Conservation (phyloP, 37 sponge, comb jelly and placozoan genomes). For the Axinella damicornis region DNA sequence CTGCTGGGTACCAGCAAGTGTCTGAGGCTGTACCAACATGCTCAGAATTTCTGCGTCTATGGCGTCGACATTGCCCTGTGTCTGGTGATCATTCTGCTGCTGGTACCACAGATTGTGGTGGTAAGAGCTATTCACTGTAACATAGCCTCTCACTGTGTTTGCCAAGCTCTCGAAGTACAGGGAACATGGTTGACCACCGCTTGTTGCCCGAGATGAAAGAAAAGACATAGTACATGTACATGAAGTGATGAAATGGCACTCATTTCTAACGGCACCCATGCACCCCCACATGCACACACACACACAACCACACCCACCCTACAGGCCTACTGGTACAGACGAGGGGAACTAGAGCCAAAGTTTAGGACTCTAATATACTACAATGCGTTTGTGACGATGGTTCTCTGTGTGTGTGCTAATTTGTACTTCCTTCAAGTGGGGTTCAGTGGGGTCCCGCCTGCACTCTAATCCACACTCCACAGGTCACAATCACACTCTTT, state of each 20-base stretch:
- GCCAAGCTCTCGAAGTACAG: no score
- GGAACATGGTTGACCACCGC: no score
- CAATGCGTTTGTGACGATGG: conserved; percentile 63
- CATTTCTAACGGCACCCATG: no score
- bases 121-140: no score
- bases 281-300: no score
- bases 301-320: background rate
- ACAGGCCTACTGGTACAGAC: conserved; percentile 81
- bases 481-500: no score
- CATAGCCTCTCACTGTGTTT: no score
- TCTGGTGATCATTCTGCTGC: conserved; percentile 53
- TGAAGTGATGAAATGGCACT: no score
- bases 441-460: background rate
- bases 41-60: conserved; percentile 49
- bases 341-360: conserved; percentile 82
- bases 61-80: conserved; percentile 62
- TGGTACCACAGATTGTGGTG: conserved; percentile 65
- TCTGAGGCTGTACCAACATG: conserved; percentile 19
- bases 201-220: no score
- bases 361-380: conserved; percentile 75
- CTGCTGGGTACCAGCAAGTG: conserved; percentile 48
- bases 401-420: conserved; percentile 64
- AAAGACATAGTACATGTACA: no score
- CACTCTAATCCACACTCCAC: no score
- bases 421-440: conserved; percentile 70